A percentile compares a stretch with the other conserved stretches of the same genome.
Evolutionary conservation across 2,113 vertebrate species (phyloP).

Genomic region (Eudorcas thomsonii): DNA sequence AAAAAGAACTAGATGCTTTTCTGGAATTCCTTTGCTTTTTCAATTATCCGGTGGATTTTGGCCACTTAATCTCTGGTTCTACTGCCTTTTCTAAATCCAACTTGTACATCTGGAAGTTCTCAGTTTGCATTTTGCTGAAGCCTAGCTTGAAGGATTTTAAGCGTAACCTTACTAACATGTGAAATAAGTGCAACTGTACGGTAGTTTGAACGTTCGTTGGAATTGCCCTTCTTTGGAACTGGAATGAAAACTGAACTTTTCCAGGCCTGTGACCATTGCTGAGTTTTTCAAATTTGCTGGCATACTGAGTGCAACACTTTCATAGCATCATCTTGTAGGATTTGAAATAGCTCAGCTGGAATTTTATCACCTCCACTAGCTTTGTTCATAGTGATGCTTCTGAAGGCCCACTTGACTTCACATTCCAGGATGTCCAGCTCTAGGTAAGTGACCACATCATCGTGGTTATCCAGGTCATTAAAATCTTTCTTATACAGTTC

Average conservation of each 20-base stretch:
- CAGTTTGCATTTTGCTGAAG: background rate
- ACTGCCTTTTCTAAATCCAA: background rate
- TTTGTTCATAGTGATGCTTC: background rate
- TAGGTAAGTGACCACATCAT: background rate
- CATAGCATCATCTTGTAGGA: background rate
- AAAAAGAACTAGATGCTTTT: background rate
- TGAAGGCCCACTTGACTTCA: background rate
- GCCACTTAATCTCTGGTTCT: background rate
- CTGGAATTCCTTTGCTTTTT: background rate
- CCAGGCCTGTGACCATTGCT: background rate
- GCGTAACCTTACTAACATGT: background rate
- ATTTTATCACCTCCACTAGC: background rate
- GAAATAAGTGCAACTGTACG: background rate
- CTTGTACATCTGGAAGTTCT: background rate
- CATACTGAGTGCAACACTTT: background rate
- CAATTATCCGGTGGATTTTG: background rate
- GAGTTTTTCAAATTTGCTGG: background rate
- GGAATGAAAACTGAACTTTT: background rate
- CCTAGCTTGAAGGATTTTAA: background rate
- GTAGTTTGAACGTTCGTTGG: background rate
- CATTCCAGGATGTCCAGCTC: background rate
- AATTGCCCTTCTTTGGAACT: background rate
- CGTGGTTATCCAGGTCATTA: background rate
- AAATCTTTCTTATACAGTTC: background rate
- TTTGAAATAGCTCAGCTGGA: background rate